Evolutionary conservation across 2,888 invertebrate genomes (phyloP).

Genomic region (Macrosiphum euphorbiae): DNA sequence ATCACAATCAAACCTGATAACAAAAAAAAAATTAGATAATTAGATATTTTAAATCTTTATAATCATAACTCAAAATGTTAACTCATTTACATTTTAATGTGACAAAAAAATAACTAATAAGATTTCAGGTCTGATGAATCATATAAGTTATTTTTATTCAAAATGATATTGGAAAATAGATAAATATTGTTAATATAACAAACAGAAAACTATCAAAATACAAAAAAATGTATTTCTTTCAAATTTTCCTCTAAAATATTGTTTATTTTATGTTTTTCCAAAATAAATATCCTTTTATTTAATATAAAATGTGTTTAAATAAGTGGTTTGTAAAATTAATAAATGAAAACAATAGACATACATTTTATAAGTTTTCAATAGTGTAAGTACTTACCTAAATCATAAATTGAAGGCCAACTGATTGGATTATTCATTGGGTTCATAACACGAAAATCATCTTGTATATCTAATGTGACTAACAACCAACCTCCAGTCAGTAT

Average conservation of each 20-base stretch:
- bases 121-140: not conserved
- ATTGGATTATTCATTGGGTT: constrained; percentile 81
- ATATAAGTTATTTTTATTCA: not conserved
- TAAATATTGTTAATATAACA: not conserved
- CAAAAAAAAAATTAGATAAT: constrained; percentile 19
- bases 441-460: constrained; percentile 74
- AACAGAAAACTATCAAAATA: not conserved
- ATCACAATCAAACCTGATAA: constrained; percentile 71
- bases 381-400: constrained; percentile 74
- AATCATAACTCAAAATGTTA: not conserved
- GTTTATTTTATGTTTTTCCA: not conserved
- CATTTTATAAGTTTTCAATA: not conserved
- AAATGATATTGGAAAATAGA: not conserved
- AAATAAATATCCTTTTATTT: too few relatives aligned
- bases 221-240: not conserved
- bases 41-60: not conserved
- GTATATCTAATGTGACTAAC: constrained; percentile 82
- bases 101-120: not conserved
- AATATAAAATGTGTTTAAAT: not conserved
- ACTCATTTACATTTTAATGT: not conserved
- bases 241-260: not conserved
- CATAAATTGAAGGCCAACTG: constrained; percentile 83
- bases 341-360: not conserved
- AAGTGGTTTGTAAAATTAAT: not conserved
- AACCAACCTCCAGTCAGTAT: constrained; percentile 86